Evolutionary conservation across 2,888 invertebrate genomes (phyloP).

Genomic region (Nephrotoma guestfalica): DNA sequence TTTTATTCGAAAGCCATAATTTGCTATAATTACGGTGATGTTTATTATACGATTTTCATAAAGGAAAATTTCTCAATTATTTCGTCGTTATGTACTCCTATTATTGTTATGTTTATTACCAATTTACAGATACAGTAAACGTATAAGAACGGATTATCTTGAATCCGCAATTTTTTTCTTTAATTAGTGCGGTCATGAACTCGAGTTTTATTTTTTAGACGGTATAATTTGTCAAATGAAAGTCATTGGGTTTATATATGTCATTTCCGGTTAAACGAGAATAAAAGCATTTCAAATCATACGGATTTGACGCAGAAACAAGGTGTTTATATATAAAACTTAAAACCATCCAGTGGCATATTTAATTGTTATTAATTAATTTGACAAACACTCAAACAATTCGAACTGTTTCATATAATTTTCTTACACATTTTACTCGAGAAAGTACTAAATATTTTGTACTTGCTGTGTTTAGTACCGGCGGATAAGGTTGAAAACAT

Average conservation of each 20-base stretch:
- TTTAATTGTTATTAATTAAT: too few relatives aligned
- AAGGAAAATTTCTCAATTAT: background rate
- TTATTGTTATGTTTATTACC: background rate
- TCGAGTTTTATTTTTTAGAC: background rate
- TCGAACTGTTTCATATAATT: too few relatives aligned
- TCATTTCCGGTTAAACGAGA: too few relatives aligned
- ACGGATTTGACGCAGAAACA: too few relatives aligned
- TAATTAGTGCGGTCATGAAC: background rate
- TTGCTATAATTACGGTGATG: background rate
- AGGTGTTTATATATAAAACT: too few relatives aligned
- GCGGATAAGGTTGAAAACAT: too few relatives aligned
- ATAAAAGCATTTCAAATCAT: too few relatives aligned
- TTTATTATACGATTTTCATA: background rate
- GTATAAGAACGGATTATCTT: background rate
- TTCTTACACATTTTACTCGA: too few relatives aligned
- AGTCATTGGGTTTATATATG: background rate
- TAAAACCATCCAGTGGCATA: too few relatives aligned
- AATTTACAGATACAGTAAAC: background rate
- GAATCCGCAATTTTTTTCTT: background rate
- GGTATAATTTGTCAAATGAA: background rate
- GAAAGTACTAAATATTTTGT: too few relatives aligned
- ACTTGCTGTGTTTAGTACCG: too few relatives aligned
- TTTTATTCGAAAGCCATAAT: background rate
- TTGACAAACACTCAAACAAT: too few relatives aligned
- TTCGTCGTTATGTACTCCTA: background rate